Conservation (phyloP, 2,113 vertebrate species). For the Aphyosemion australe region DNA sequence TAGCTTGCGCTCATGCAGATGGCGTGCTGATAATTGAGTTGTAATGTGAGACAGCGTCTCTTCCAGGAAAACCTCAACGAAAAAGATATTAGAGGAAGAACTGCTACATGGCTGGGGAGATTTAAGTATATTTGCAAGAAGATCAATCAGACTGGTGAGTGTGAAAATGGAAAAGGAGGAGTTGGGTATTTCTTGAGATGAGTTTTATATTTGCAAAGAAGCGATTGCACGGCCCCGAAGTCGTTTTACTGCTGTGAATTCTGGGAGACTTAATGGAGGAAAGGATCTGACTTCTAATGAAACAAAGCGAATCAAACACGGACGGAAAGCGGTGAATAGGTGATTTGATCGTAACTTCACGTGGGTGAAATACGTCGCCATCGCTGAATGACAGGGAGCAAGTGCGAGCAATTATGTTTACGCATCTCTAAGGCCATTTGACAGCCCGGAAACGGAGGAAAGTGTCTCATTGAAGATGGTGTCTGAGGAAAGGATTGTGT, state of each 20-base stretch:
- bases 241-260: slow-evolving; percentile 25
- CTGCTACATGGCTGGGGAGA: slow-evolving; percentile 1
- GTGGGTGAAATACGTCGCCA: slow-evolving; percentile 1
- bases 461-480: slow-evolving; percentile 9
- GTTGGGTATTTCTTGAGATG: slow-evolving; percentile 47
- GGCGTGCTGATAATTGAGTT: slow-evolving; percentile 27
- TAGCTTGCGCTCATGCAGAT: slow-evolving; percentile 35
- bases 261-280: slow-evolving; percentile 28
- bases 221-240: slow-evolving; percentile 30
- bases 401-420: slow-evolving; percentile 21
- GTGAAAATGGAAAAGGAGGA: slow-evolving; percentile 31
- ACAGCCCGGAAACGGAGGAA: slow-evolving; percentile 12
- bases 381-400: not conserved
- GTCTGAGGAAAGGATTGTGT: slow-evolving; percentile 8
- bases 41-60: slow-evolving; percentile 29
- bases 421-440: slow-evolving; percentile 12
- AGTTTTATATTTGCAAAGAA: slow-evolving; percentile 42
- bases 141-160: slow-evolving; percentile 20
- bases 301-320: slow-evolving; percentile 8
- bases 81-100: slow-evolving; percentile 39
- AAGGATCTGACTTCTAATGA: slow-evolving; percentile 53
- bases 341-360: slow-evolving; percentile 22
- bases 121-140: slow-evolving; percentile 33
- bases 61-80: slow-evolving; percentile 30
- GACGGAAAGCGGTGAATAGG: not conserved